Evolutionary conservation across 2,797 vertebrate genomes (phyloP).

Genomic region (Loriculus beryllinus): DNA sequence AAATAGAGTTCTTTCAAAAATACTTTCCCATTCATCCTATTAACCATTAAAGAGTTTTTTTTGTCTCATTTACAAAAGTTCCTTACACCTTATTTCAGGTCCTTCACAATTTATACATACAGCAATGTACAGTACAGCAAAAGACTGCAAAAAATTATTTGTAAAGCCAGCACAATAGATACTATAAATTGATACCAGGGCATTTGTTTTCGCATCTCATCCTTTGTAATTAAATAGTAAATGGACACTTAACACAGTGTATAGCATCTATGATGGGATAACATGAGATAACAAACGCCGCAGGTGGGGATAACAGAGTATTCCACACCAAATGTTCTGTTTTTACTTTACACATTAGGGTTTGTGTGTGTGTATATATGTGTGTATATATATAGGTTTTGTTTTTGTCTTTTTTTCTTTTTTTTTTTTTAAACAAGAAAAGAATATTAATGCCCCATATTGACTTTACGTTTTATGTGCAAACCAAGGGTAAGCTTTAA

Average conservation of each 20-base stretch:
- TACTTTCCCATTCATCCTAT: conserved; percentile 98
- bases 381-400: conserved; percentile 12
- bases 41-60: conserved; percentile 87
- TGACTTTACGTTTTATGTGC: conserved; percentile 92
- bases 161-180: conserved; percentile 85
- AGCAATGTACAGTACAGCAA: conserved; percentile 87
- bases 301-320: conserved; percentile 64
- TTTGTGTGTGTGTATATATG: conserved; percentile 41
- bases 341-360: conserved; percentile 77
- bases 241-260: conserved; percentile 73
- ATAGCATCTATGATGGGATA: conserved; percentile 65
- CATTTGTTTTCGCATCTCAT: conserved; percentile 81
- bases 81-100: conserved; percentile 87
- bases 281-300: conserved; percentile 65
- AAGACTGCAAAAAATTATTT: conserved; percentile 84
- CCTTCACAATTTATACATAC: conserved; percentile 89
- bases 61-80: conserved; percentile 87
- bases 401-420: conserved; percentile 1
- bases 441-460: conserved; percentile 90
- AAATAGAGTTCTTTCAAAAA: conserved; percentile 99
- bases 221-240: conserved; percentile 78
- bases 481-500: conserved; percentile 91
- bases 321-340: conserved; percentile 75
- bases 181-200: conserved; percentile 80
- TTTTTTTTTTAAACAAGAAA: conserved; percentile 79